Evolutionary conservation across 1,140 invertebrate genomes (phyloP).

Genomic region (Cataglyphis hispanica): DNA sequence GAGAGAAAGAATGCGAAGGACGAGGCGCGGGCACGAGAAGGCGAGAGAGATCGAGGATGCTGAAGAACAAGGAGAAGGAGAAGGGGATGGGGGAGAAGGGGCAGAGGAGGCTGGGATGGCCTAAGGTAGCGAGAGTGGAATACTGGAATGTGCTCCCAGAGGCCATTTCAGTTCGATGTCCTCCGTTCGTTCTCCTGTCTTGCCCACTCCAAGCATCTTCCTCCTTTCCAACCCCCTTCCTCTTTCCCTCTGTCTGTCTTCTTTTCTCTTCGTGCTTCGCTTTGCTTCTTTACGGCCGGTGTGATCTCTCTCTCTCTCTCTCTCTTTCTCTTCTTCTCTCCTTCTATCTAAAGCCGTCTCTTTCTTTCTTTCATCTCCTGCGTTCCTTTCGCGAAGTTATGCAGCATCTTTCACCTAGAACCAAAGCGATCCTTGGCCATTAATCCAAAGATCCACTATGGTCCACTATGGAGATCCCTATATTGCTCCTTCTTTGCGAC

Average conservation of each 20-base stretch:
- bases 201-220: constrained; percentile 71
- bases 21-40: constrained; percentile 33
- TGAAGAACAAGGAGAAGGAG: constrained; percentile 46
- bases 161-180: constrained; percentile 87
- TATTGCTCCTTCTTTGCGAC: constrained; percentile 45
- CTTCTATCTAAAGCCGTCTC: not conserved
- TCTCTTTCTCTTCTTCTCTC: constrained; percentile 7
- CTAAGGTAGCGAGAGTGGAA: constrained; percentile 83
- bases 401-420: constrained; percentile 76
- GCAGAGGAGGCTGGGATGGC: constrained; percentile 68
- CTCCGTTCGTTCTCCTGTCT: constrained; percentile 80
- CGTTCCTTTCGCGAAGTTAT: constrained; percentile 61
- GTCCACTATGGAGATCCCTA: constrained; percentile 54
- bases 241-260: constrained; percentile 60
- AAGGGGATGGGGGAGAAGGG: not conserved
- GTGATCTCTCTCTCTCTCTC: constrained; percentile 18
- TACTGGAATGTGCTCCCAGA: constrained; percentile 83
- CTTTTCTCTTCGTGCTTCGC: constrained; percentile 38
- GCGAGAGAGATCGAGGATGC: constrained; percentile 51
- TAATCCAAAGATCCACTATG: constrained; percentile 63
- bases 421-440: constrained; percentile 70
- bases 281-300: not conserved
- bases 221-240: constrained; percentile 51
- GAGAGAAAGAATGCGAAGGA: constrained; percentile 33
- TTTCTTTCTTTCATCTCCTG: constrained; percentile 35